Conservation (phyloP, 1,140 invertebrate species). For the Megalonaias nervosa region DNA sequence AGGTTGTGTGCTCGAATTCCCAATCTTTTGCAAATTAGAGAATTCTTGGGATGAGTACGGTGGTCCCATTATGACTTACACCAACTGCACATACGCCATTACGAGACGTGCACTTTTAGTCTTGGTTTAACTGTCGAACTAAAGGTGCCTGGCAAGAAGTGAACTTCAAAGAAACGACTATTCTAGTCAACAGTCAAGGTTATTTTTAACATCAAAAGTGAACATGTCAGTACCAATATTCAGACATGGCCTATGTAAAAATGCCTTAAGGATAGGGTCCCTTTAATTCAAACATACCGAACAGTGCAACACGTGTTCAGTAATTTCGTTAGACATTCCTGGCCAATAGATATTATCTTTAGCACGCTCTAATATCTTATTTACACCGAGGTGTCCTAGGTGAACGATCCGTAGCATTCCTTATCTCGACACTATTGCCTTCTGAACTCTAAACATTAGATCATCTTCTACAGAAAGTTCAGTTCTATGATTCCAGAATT, state of each 20-base stretch:
- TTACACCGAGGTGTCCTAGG: conserved; percentile 39
- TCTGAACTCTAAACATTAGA: conserved; percentile 4
- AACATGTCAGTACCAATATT: conserved; percentile 37
- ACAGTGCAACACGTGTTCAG: conserved; percentile 40
- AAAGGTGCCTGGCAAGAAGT: conserved; percentile 18
- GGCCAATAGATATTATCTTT: conserved; percentile 44
- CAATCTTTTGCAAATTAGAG: conserved; percentile 13
- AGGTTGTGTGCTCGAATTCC: conserved; percentile 15
- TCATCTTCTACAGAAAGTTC: conserved; percentile 12
- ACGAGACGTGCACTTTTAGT: conserved; percentile 9
- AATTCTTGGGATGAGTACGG: background rate
- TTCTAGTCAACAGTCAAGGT: conserved; percentile 36
- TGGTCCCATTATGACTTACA: conserved; percentile 9
- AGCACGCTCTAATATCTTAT: conserved; percentile 34
- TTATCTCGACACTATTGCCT: conserved; percentile 4
- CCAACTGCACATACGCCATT: conserved; percentile 1
- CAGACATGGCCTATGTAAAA: conserved; percentile 38
- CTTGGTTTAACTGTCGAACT: no score
- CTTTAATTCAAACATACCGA: conserved; percentile 33
- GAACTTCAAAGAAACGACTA: conserved; percentile 39
- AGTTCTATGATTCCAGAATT: conserved; percentile 35
- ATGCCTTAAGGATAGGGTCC: conserved; percentile 21
- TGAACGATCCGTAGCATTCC: conserved; percentile 41
- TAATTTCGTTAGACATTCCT: no score
- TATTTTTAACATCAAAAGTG: conserved; percentile 15